Evolutionary conservation across 2,797 vertebrate species (phyloP), one percentile per base, ranked within the genome.

Genomic region (Hoplostethus atlanticus): DNA sequence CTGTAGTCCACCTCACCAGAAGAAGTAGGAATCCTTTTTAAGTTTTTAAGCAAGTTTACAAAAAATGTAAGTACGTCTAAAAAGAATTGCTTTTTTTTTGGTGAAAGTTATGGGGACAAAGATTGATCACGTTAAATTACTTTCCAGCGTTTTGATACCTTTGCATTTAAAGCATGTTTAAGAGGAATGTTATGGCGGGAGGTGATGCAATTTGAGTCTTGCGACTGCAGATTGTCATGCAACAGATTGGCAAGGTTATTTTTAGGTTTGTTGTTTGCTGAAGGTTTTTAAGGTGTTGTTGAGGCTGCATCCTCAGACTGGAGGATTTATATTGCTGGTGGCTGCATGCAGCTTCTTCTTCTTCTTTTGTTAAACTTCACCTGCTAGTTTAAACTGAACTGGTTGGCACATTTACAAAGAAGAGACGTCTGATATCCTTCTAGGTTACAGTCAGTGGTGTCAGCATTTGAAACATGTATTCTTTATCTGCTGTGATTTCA

Each of bases 401-500:
- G 12, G 6, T 42, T 6, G 2, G 17, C 36, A 56, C 53, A 75
- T 59, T 11, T 16, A 30, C 3, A 56, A 36, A 31, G 15, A 5
- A 53, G 13, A 11, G 6, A 31, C 34, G 60, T n/a, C 9, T 47
- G n/a, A 34, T 48, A 36, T 3, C 11, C 25, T 30, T 36, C 6
- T 21, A 6, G 0, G 2, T 13, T 11, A 2, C 1, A 5, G 58
- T 57, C 4, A 42, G 10, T 12, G 40, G 9, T 42, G 40, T 56
- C 4, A 46, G 59, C 38, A 30, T 4, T 64, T 8, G 38, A 55
- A 73, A 75, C 47, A 46, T 51, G 3, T 42, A 16, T 76, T 38
- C 77, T 60, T 84, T 83, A 79, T 89, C 73, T 90, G 47, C 84
- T 28, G 54, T 10, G 25, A 0, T 91, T 93, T 81, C 88, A 94